phyloP scores from a whole-genome alignment of 2,113 vertebrate species.

The Pagrus major region DNA sequence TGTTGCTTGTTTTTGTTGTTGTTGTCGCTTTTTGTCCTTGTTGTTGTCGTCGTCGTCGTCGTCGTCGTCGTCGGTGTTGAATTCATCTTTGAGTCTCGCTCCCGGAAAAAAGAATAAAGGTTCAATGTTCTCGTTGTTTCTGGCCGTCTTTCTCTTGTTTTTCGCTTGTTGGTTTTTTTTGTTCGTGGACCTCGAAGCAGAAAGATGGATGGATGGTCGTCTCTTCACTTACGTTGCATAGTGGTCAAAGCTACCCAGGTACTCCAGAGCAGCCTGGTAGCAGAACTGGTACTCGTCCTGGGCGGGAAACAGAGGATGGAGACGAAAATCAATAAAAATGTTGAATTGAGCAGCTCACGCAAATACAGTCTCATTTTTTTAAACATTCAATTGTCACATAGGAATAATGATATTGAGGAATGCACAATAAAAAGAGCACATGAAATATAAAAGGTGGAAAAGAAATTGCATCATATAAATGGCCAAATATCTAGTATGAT shows the following conservation, averaged over 20 bases:
- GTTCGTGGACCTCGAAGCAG: slow-evolving; percentile 66
- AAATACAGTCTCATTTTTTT: not conserved
- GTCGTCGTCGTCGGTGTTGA: slow-evolving; percentile 67
- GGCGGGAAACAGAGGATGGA: slow-evolving; percentile 13
- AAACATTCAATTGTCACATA: too few species aligned
- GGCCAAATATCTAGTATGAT: not conserved
- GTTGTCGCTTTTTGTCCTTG: slow-evolving; percentile 63
- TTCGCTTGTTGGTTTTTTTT: slow-evolving; percentile 42
- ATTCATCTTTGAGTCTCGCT: slow-evolving; percentile 50
- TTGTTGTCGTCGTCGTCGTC: slow-evolving; percentile 33
- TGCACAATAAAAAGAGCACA: not conserved
- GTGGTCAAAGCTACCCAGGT: slow-evolving; percentile 98
- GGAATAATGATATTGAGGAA: not conserved
- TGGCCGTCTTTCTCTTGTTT: slow-evolving; percentile 47
- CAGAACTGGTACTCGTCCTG: slow-evolving; percentile 99
- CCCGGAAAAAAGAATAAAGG: slow-evolving; percentile 46
- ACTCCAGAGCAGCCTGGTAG: slow-evolving; percentile 95
- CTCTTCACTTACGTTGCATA: slow-evolving; percentile 93
- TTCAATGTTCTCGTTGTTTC: slow-evolving; percentile 50
- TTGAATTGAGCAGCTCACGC: too few species aligned
- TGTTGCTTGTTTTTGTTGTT: slow-evolving; percentile 56
- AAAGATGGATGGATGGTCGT: slow-evolving; percentile 66
- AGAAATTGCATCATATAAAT: not conserved
- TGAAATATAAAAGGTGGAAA: not conserved
- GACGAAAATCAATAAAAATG: not conserved